Conservation (phyloP, 2,888 invertebrate species). For the Cetonia aurata region DNA sequence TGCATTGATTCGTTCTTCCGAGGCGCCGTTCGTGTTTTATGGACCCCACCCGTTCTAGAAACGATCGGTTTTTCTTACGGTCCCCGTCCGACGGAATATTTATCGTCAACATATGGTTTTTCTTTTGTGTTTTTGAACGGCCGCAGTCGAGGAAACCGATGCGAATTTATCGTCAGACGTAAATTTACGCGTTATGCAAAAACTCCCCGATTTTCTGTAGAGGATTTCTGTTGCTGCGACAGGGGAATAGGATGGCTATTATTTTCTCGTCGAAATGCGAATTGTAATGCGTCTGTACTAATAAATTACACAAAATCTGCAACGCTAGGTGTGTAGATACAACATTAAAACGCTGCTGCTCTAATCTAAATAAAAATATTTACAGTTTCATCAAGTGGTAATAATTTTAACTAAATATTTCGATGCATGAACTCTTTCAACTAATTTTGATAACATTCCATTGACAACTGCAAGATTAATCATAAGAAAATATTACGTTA, state of each 20-base stretch:
- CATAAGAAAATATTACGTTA: too few species aligned
- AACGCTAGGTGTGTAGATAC: too few species aligned
- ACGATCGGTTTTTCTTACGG: slow-evolving; percentile 47
- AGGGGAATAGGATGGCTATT: background rate
- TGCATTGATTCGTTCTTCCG: slow-evolving; percentile 54
- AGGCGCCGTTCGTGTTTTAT: slow-evolving; percentile 53
- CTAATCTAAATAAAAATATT: too few species aligned
- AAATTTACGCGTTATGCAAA: slow-evolving; percentile 28
- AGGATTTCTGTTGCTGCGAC: background rate
- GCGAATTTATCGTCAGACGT: slow-evolving; percentile 30
- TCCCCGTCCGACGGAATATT: slow-evolving; percentile 36
- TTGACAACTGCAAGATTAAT: too few species aligned
- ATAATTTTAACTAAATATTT: too few species aligned
- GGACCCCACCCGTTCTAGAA: slow-evolving; percentile 40
- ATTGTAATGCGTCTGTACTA: too few species aligned
- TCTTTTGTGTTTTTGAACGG: slow-evolving; percentile 32
- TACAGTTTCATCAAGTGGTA: too few species aligned
- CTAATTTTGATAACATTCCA: too few species aligned
- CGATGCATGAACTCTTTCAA: too few species aligned
- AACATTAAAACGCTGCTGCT: too few species aligned
- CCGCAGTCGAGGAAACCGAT: slow-evolving; percentile 23
- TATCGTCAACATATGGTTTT: slow-evolving; percentile 40
- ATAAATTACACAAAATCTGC: too few species aligned
- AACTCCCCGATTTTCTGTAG: background rate
- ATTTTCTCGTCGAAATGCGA: slow-evolving; percentile 7